These are phyloP conservation scores for Drosophila nigritarsus DNA, from an alignment of 2,888 invertebrate genomes.

Conservation along the genomic window DNA sequence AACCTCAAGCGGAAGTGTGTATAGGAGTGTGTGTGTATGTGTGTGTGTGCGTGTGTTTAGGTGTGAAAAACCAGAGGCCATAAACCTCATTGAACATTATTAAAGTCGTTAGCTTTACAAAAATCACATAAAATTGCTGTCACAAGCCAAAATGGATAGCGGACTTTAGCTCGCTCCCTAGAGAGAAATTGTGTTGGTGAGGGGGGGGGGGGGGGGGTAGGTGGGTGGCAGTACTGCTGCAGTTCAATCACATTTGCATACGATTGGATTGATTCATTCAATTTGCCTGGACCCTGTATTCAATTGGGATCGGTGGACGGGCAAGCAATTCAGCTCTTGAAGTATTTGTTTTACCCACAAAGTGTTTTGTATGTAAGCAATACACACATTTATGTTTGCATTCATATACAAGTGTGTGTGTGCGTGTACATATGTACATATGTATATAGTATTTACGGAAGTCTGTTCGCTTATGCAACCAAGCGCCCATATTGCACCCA, in stretches of 20 bases:
- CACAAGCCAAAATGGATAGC: conserved; percentile 7
- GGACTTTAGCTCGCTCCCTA: background rate
- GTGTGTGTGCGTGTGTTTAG: conserved; percentile 4
- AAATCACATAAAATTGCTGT: conserved; percentile 30
- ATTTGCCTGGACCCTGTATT: conserved; percentile 50
- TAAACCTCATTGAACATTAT: conserved; percentile 43
- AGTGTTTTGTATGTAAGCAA: conserved; percentile 52
- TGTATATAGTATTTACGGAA: background rate
- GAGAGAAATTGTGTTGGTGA: background rate
- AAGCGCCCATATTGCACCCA: background rate
- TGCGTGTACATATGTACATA: background rate
- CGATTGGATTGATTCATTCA: conserved; percentile 64
- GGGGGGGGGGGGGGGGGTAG: background rate
- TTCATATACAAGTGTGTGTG: conserved; percentile 15
- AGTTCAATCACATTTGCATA: conserved; percentile 71
- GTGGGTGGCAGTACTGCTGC: conserved; percentile 9
- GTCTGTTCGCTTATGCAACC: conserved; percentile 24
- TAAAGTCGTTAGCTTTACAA: conserved; percentile 24
- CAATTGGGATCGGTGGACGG: conserved; percentile 29
- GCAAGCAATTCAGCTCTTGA: conserved; percentile 65
- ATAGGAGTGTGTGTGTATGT: background rate
- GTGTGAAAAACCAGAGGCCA: conserved; percentile 61
- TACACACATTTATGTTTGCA: conserved; percentile 62
- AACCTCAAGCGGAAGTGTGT: conserved; percentile 46
- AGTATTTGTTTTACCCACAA: conserved; percentile 55